These are phyloP conservation scores for Parnassius orleans DNA, from an alignment of 2,888 invertebrate species.

Conservation along the genomic window DNA sequence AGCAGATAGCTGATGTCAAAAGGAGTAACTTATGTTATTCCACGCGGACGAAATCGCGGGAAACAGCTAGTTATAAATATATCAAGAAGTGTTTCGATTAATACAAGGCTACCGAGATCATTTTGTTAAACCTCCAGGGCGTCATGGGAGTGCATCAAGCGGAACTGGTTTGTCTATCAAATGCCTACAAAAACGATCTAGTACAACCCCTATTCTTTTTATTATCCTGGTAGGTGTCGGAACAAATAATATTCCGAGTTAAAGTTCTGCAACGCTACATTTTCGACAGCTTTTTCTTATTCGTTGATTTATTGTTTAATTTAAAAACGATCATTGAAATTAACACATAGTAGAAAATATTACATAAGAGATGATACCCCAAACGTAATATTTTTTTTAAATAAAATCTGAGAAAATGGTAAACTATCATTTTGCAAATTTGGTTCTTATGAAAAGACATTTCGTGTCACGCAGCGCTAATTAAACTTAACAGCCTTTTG, in stretches of 20 bases:
- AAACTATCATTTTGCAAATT: slow-evolving; percentile 13
- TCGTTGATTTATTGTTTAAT: no score
- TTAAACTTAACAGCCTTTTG: slow-evolving; percentile 48
- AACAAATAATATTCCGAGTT: no score
- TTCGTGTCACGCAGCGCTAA: slow-evolving; percentile 40
- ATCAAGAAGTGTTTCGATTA: no score
- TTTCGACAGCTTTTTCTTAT: no score
- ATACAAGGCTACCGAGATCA: slow-evolving; percentile 11
- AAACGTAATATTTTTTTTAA: background rate
- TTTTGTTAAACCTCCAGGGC: slow-evolving; percentile 49
- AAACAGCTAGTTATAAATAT: no score
- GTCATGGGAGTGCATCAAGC: slow-evolving; percentile 54
- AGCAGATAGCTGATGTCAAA: no score
- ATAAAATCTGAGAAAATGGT: slow-evolving; percentile 15
- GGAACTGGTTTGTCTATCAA: slow-evolving; percentile 68
- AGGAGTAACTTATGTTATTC: no score
- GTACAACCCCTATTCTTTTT: slow-evolving; percentile 45
- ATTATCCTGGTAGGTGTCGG: slow-evolving; percentile 39
- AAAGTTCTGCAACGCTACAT: no score
- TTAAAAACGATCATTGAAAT: no score
- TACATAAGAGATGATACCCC: no score
- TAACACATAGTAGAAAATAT: no score
- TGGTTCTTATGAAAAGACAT: slow-evolving; percentile 16
- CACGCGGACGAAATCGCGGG: no score
- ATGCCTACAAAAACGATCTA: slow-evolving; percentile 39